Conservation (phyloP, 2,797 vertebrate species). For the Rachycentron canadum region DNA sequence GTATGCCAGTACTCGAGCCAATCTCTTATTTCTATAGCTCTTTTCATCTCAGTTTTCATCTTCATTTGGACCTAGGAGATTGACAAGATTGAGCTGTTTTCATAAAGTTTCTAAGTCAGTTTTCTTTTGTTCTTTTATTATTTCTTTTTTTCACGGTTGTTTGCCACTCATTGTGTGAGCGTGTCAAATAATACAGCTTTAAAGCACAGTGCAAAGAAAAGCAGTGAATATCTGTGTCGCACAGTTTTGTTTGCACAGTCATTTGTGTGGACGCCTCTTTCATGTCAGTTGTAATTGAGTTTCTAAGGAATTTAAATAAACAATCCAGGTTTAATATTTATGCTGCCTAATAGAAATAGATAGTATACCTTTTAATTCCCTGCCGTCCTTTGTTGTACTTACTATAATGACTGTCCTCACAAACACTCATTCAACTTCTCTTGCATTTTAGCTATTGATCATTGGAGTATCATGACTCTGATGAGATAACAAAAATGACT, state of each 20-base stretch:
- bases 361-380: background rate
- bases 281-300: background rate
- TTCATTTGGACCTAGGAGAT: conserved; percentile 11
- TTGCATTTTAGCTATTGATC: background rate
- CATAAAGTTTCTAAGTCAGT: background rate
- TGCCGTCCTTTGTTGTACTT: background rate
- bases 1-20: background rate
- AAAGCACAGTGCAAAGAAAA: background rate
- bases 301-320: conserved; percentile 1
- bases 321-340: background rate
- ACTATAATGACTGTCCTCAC: background rate
- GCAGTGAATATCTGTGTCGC: background rate
- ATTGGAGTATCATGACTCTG: background rate
- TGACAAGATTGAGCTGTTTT: conserved; percentile 18
- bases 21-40: conserved; percentile 27
- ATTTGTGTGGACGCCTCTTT: background rate
- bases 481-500: background rate
- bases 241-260: background rate
- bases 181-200: background rate
- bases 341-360: background rate
- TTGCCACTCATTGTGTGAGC: background rate
- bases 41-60: conserved; percentile 11
- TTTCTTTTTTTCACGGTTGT: no score
- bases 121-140: background rate
- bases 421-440: background rate